These are phyloP conservation scores for Macrosoma leucophasiata DNA, from an alignment of 2,888 invertebrate genomes.

Conservation along the genomic window DNA sequence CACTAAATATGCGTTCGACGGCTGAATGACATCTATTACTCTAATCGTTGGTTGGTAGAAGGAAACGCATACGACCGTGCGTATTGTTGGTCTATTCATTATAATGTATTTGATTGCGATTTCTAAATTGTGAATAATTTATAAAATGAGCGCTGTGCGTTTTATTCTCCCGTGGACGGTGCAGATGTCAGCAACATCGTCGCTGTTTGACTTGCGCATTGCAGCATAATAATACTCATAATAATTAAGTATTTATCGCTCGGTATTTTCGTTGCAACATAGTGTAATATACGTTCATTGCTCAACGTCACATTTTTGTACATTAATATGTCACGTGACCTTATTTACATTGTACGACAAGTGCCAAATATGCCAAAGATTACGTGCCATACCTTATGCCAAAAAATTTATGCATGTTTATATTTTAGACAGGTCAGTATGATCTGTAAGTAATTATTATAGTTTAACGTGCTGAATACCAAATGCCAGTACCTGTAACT, in stretches of 20 bases:
- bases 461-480: slow-evolving; percentile 35
- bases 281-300: slow-evolving; percentile 50
- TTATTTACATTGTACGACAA: slow-evolving; percentile 35
- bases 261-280: slow-evolving; percentile 54
- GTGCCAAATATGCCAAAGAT: slow-evolving; percentile 51
- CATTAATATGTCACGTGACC: slow-evolving; percentile 39
- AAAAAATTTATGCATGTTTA: slow-evolving; percentile 27
- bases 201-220: no score
- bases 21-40: no score
- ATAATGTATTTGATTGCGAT: no score
- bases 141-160: no score
- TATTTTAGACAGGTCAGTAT: slow-evolving; percentile 23
- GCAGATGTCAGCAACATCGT: no score
- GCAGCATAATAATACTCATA: slow-evolving; percentile 30
- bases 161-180: no score
- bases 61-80: no score
- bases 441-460: slow-evolving; percentile 22
- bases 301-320: slow-evolving; percentile 59
- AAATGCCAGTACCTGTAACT: slow-evolving; percentile 67
- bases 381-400: slow-evolving; percentile 40
- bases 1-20: no score
- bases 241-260: slow-evolving; percentile 59
- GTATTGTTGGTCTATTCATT: no score
- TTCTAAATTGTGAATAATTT: no score
- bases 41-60: no score